phyloP scores from a whole-genome alignment of 2,888 invertebrate genomes.

The Watsonalla binaria region DNA sequence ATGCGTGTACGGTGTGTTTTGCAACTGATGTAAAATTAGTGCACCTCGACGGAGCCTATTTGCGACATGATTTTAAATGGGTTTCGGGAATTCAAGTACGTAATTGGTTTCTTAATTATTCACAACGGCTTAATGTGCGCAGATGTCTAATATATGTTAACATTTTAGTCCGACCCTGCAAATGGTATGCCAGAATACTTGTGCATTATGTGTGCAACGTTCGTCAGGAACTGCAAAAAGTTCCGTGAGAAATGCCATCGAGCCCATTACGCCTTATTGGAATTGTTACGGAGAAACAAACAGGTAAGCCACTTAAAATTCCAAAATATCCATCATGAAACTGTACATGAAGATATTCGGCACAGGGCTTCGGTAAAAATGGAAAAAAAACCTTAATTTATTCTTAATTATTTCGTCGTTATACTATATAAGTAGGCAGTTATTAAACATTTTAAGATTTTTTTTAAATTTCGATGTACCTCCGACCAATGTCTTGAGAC shows the following conservation, averaged over 20 bases:
- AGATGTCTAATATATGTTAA: background rate
- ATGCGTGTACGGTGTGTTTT: constrained; percentile 61
- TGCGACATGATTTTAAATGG: constrained; percentile 51
- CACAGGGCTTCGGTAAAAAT: too few relatives aligned
- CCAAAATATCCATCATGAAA: too few relatives aligned
- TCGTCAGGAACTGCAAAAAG: constrained; percentile 42
- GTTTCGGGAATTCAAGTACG: constrained; percentile 60
- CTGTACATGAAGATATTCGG: too few relatives aligned
- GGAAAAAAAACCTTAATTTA: too few relatives aligned
- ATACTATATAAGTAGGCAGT: too few relatives aligned
- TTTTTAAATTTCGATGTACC: too few relatives aligned
- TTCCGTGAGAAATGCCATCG: constrained; percentile 63
- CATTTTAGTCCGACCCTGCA: constrained; percentile 42
- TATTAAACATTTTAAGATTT: too few relatives aligned
- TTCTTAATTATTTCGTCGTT: too few relatives aligned
- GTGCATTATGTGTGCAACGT: constrained; percentile 53
- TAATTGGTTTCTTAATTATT: constrained; percentile 10
- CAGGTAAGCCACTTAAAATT: constrained; percentile 35
- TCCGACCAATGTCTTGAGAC: too few relatives aligned
- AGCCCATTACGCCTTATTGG: constrained; percentile 51
- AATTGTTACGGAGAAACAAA: constrained; percentile 47
- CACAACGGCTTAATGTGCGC: too few relatives aligned
- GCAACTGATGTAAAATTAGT: constrained; percentile 48
- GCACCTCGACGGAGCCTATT: constrained; percentile 43
- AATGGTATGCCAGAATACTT: constrained; percentile 58